phyloP scores from a whole-genome alignment of 2,113 vertebrate species.

The Bagarius yarrelli region DNA sequence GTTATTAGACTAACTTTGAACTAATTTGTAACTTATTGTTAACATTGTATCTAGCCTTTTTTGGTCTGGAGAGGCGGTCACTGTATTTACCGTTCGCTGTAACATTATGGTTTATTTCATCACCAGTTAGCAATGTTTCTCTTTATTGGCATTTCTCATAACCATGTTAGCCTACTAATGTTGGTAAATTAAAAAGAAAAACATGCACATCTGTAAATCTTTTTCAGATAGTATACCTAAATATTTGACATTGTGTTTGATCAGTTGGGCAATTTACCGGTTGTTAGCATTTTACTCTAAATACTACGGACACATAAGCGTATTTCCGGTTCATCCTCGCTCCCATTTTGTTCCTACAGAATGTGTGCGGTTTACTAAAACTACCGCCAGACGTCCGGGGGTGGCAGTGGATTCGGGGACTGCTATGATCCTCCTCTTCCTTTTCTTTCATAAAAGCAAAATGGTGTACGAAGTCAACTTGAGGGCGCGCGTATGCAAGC shows the following conservation, averaged over 20 bases:
- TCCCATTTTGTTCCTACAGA: constrained; percentile 56
- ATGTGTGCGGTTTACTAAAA: constrained; percentile 16
- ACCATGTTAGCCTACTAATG: background rate
- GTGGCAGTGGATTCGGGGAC: background rate
- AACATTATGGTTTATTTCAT: background rate
- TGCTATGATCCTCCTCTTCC: constrained; percentile 42
- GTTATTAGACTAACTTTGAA: too few species aligned
- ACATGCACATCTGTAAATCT: too few species aligned
- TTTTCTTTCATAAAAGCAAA: constrained; percentile 55
- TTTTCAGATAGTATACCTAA: background rate
- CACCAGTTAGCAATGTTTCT: background rate
- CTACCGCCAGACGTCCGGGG: constrained; percentile 30
- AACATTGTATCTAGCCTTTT: too few species aligned
- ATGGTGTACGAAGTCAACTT: constrained; percentile 58
- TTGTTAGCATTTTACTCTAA: background rate
- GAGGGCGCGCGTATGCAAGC: background rate
- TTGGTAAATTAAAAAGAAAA: background rate
- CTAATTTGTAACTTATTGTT: too few species aligned
- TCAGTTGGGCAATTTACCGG: too few species aligned
- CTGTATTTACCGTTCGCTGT: background rate
- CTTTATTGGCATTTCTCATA: background rate
- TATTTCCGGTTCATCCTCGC: constrained; percentile 56
- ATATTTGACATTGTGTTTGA: background rate
- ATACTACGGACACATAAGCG: background rate
- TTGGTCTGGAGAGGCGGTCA: background rate